Percentiles rank a stretch among this genome's conserved stretches.
These are phyloP conservation scores for Allobates femoralis DNA, from an alignment of 2,797 vertebrate species.

Conservation along the genomic window DNA sequence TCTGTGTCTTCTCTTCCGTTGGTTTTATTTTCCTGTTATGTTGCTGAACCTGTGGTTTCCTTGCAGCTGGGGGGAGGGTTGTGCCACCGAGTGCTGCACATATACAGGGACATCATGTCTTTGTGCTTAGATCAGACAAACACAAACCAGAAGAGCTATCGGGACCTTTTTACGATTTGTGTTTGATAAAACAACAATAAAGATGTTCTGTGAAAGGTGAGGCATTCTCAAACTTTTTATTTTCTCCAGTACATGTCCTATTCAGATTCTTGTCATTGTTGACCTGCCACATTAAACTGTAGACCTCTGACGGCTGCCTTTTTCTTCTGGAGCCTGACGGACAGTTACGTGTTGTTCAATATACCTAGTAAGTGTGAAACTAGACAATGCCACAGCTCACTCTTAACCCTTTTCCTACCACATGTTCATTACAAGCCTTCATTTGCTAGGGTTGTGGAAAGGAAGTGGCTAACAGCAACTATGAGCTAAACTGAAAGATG, in stretches of 20 bases:
- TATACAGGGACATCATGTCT: constrained; percentile 3
- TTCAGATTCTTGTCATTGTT: background rate
- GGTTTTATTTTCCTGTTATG: constrained; percentile 63
- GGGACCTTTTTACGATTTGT: background rate
- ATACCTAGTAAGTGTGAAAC: constrained; percentile 42
- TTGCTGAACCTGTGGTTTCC: constrained; percentile 60
- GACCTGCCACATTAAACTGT: background rate
- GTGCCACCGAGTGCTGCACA: constrained; percentile 2
- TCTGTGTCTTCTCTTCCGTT: constrained; percentile 52
- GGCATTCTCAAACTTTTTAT: background rate
- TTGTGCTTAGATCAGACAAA: background rate
- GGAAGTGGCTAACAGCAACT: constrained; percentile 57
- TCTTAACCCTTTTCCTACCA: constrained; percentile 46
- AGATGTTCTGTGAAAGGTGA: background rate
- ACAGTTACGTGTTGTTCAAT: background rate
- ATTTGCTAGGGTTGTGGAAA: constrained; percentile 39
- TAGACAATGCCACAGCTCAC: background rate
- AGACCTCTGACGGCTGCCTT: background rate
- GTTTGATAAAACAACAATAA: constrained; percentile 10
- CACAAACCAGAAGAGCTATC: background rate
- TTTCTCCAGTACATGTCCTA: background rate
- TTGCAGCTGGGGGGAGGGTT: constrained; percentile 43
- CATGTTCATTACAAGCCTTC: constrained; percentile 38
- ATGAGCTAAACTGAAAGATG: constrained; percentile 48
- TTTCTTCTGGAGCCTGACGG: background rate